Conservation (phyloP, 2,888 invertebrate species). For the Choreutis nemorana region DNA sequence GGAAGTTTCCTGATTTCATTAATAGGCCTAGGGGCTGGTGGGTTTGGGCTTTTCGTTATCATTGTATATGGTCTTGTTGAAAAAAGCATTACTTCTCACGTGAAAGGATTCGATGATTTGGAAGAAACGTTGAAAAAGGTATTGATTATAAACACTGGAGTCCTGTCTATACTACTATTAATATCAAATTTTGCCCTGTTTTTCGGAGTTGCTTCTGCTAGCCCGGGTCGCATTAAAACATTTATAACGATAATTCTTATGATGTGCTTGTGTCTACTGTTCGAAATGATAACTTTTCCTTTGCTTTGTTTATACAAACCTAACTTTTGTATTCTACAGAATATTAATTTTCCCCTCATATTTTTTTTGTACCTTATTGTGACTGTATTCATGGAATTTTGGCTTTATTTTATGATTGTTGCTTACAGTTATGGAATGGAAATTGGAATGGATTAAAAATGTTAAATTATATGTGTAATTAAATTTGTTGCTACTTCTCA, state of each 20-base stretch:
- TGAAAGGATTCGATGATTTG: slow-evolving; percentile 5
- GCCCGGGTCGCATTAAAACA: slow-evolving; percentile 3
- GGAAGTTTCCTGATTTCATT: slow-evolving; percentile 25
- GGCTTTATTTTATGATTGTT: slow-evolving; percentile 30
- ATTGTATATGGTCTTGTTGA: slow-evolving; percentile 25
- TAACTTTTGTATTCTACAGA: slow-evolving; percentile 20
- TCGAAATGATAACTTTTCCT: slow-evolving; percentile 15
- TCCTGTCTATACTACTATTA: slow-evolving; percentile 19
- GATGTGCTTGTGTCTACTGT: slow-evolving; percentile 17
- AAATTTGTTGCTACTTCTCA: slow-evolving; percentile 1
- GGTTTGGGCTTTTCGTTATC: slow-evolving; percentile 18
- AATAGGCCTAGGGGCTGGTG: slow-evolving; percentile 21
- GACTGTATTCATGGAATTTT: slow-evolving; percentile 21
- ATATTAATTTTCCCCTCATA: slow-evolving; percentile 13
- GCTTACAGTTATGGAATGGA: slow-evolving; percentile 16
- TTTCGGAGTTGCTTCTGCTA: slow-evolving; percentile 13
- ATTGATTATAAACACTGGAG: slow-evolving; percentile 17
- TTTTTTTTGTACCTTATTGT: slow-evolving; percentile 12
- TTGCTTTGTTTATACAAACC: slow-evolving; percentile 21
- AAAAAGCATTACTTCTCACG: slow-evolving; percentile 12
- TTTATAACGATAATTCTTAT: slow-evolving; percentile 15
- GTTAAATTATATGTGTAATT: neutral
- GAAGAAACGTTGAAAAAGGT: slow-evolving; percentile 20
- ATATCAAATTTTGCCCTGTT: slow-evolving; percentile 18
- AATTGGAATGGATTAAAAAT: slow-evolving; percentile 6